Evolutionary conservation across 2,113 vertebrate genomes (phyloP), one percentile per base, ranked within the genome.

Genomic region (Anthoscopus minutus): DNA sequence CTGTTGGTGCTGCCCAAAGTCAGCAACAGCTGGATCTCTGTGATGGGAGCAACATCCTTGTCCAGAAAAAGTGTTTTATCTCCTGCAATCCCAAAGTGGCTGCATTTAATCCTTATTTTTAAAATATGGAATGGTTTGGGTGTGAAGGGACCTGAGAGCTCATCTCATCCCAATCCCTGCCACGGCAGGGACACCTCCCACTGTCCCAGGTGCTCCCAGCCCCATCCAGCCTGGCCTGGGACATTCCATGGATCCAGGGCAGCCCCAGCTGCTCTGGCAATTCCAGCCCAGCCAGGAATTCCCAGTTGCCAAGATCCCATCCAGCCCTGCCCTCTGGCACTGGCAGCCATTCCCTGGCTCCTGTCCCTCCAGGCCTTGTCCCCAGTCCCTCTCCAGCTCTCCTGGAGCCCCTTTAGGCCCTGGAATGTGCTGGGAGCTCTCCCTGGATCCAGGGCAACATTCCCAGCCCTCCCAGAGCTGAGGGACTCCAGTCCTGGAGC

Each of bases 71-170:
- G 11, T 6, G 15, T 2, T 91, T 87, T 25, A 40, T 23, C 16
- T 45, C 50, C 21, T 28, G 1, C 8, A 22, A 83, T 73, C 27
- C 44, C 60, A 45, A 18, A 4, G 2, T 13, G 28, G 35, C 5
- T 60, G 53, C 20, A 51, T 65, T 88, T 27, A 56, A 78, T 65
- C 81, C 11, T 23, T 18, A 20, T 42, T 56, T 28, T 27, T 15
- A 30, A 71, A 80, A 48, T 5, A 35, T 31, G 24, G 56, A 47
- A 48, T 87, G 24, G 30, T 21, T 54, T 70, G 47, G 47, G 19
- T 20, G 7, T 1, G 6, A 58, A 58, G 3, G 16, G 60, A 40
- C 0, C 20, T 18, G 2, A 17, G 25, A 25, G 5, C 0, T 2
- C 25, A 51, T 30, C 27, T 2, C 4, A 13, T 45, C 3, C 47